These are phyloP conservation scores for Neoascia interrupta DNA, from an alignment of 2,888 invertebrate genomes.

Conservation along the genomic window DNA sequence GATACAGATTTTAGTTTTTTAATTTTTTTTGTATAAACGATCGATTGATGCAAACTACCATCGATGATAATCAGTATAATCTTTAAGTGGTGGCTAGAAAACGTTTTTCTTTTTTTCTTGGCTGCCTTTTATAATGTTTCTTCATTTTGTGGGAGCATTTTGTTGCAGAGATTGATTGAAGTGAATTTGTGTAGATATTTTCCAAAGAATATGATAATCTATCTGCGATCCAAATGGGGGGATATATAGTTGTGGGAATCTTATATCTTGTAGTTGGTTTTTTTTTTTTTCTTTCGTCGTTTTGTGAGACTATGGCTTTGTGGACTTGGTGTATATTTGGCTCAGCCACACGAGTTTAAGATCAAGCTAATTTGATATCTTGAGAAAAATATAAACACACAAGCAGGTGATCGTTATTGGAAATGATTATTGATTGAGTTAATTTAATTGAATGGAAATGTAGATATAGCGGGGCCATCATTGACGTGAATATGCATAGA, in stretches of 20 bases:
- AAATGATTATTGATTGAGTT: constrained; percentile 53
- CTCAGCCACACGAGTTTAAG: neutral
- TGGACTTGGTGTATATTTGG: neutral
- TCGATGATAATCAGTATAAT: constrained; percentile 52
- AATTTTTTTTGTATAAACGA: constrained; percentile 45
- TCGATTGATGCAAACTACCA: constrained; percentile 52
- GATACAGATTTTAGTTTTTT: too few species aligned
- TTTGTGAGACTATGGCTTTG: neutral
- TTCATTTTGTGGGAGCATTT: constrained; percentile 33
- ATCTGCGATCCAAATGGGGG: constrained; percentile 40
- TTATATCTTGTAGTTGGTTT: too few species aligned
- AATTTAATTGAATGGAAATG: constrained; percentile 29
- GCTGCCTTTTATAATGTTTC: constrained; percentile 8
- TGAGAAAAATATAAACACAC: too few species aligned
- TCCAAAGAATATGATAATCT: constrained; percentile 52
- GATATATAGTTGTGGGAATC: constrained; percentile 57
- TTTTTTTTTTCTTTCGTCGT: too few species aligned
- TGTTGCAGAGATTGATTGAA: constrained; percentile 45
- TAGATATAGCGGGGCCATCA: constrained; percentile 6
- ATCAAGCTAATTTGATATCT: constrained; percentile 24
- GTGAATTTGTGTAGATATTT: constrained; percentile 51
- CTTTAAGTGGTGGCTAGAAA: constrained; percentile 52
- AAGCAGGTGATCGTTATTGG: constrained; percentile 33
- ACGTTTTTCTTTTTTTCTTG: neutral
- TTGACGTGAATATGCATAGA: too few species aligned